Evolutionary conservation across 2,113 vertebrate species (phyloP), one percentile per base, ranked within the genome.

Genomic region (Neotoma lepida): DNA sequence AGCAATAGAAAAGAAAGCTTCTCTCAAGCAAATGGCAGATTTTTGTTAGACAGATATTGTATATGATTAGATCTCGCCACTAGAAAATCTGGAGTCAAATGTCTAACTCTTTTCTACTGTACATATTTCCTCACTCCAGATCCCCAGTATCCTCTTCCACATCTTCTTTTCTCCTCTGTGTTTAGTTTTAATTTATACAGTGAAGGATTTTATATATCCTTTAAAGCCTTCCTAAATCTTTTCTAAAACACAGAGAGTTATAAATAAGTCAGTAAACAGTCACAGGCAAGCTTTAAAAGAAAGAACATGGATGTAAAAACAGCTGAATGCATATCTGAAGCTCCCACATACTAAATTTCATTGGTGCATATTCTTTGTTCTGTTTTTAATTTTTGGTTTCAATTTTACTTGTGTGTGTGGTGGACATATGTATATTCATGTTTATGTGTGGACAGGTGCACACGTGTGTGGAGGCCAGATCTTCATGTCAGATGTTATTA

Each of bases 111-210:
- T 54, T 82, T 51, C 61, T 12, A 13, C 33, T 51, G 1, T 39
- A 13, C 44, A 4, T 33, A 28, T 39, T 39, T 17, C 2, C 7
- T 63, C 44, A 71, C 44, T 54, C 10, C 35, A 6, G 13, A 56
- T 17, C 15, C 10, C 63, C 20, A n/a, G 2, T 71, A 54, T 64
- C 9, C 8, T 64, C 24, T 33, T 18, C 2, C 4, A 8, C 77
- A 61, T 30, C 4, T 44, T 73, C 44, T 64, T 91, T 96, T 84
- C 20, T 93, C 26, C 91, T 64, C 84, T 56, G 70, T 9, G 58
- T 74, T 66, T 90, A 63, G 86, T 71, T 96, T 91, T 95, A 89
- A 91, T 93, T 74, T 89, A 89, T 41, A 82, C 17, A 28, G 6
- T 30, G 9, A 26, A 54, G 14, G 35, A 88, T 80, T 89, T 92